Conservation (phyloP, 64 coral and sea anemone species). For the Stylophora pistillata region DNA sequence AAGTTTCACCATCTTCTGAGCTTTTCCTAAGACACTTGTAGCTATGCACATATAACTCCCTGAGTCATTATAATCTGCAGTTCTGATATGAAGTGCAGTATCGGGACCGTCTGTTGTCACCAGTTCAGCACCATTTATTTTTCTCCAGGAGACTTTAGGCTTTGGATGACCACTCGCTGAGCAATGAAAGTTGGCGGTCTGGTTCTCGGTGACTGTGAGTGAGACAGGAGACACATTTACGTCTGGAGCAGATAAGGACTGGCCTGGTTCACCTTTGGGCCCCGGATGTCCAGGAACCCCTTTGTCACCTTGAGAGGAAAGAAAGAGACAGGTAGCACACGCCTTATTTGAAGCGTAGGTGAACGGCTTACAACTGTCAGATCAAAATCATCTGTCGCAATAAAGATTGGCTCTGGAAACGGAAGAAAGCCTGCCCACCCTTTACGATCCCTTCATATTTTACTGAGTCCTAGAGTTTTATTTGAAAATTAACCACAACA, state of each 20-base stretch:
- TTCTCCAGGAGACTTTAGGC: conserved; percentile 15
- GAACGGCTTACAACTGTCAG: no score
- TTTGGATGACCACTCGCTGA: no score
- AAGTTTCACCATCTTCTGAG: not conserved
- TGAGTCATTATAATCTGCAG: conserved; percentile 19
- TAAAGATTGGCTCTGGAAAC: no score
- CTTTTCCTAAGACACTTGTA: no score
- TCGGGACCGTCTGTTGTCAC: not conserved
- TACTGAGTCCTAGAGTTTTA: no score
- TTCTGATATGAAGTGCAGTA: not conserved
- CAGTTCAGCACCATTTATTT: conserved; percentile 13
- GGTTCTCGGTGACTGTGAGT: conserved; percentile 16
- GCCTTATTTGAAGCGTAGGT: no score
- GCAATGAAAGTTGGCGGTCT: conserved; percentile 25
- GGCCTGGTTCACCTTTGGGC: no score
- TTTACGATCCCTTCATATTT: no score
- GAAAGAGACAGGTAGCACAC: not conserved
- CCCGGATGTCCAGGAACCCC: conserved; percentile 18
- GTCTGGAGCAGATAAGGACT: no score
- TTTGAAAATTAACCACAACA: no score
- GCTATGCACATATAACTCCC: conserved; percentile 12
- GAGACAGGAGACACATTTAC: conserved; percentile 19
- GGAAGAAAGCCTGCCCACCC: no score
- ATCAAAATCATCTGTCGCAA: no score
- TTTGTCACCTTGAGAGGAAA: not conserved